Base-by-base conservation (phyloP, 2,888 invertebrate species). In the Xylophagus ater region DNA sequence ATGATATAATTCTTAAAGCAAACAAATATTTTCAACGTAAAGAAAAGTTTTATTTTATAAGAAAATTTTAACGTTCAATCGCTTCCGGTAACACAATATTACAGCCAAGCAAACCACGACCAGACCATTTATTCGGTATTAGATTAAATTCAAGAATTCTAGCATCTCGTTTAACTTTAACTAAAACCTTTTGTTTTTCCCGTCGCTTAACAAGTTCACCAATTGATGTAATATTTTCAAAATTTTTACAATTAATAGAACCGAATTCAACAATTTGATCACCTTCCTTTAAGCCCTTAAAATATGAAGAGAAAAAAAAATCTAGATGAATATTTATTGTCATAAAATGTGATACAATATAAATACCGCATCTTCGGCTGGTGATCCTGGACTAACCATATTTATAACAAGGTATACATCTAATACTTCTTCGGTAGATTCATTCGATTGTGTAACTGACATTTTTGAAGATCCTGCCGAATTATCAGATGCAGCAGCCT, bases 221-320 rank as follows among this genome's bases (percentile, higher is more conserved):
- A 32, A 88, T 75, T 58, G 85, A 80, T 1, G 68, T 66, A 18
- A 87, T 62, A 32, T 73, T 70, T 32, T 69, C 68, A 54, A 82
- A 88, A 63, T 88, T 89, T 5, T 58, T 62, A 1, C 67, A 62
- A 56, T 79, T 81, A 7, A 88, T 65, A 0, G 85, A 80, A 5
- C 88, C 88, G 60, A 89, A 87, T 51, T 83, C 74, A 3, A 83
- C 53, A 12, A 89, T 69, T 46, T 74, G 68, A 60, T 89, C 88
- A 12, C 76, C 70, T 23, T 71, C 68, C 47, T 68, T 65, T 5
- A 89, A 65, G 1, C 87, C 87, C 84, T 85, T 60, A 29, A 60
- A 62, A 45, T 40, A 40, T 44, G 38, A 35, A 33, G 17, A 25
- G 23, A 35, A 24, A 26, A 17, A 30, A 14, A 12, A 19, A 21